Evolutionary conservation across 2,888 invertebrate species (phyloP), one percentile per base, ranked within the genome.

Genomic region (Hipparchia sbordonii): DNA sequence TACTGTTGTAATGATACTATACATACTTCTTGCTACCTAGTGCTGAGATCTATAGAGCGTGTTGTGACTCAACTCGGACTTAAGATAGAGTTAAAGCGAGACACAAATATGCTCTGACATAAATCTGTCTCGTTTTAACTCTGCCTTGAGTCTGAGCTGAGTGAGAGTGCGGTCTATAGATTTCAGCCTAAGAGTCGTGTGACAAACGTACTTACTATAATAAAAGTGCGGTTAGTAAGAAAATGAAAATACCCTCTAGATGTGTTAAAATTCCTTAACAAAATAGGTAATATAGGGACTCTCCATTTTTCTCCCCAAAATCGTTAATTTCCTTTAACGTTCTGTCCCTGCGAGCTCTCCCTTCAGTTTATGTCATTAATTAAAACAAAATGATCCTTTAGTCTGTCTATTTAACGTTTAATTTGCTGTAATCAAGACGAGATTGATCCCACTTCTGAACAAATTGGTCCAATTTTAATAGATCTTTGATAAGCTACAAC

Each of bases 311-410:
- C 69, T 46, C 56, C 57, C 39, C n/a, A 65, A 23, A 69, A 59
- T 52, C 70, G 59, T 63, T 62, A 60, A 75, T 70, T 72, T 57
- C 59, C 63, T 57, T 33, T 48, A 61, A 51, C 65, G 51, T 13
- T 7, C 63, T 48, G 56, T 67, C 72, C 65, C 51, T 51, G 9
- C 57, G 45, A 67, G 46, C 57, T 56, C 65, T 70, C 75, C 75
- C 74, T 76, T 74, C 60, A 45, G 33, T 60, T 75, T 63, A 54
- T 52, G 33, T 60, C 39, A 74, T 80, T 81, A 85, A 88, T 89
- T 84, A 86, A 70, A 59, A 74, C 71, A 73, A 89, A 89, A 90
- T 89, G 85, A 83, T 75, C 84, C 89, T 87, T 85, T 88, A 88
- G 86, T 81, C 78, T 84, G 45, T 78, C 75, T 73, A 75, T 77